Percentiles rank a stretch among this genome's conserved stretches.
These are phyloP conservation scores for Neoarius graeffei DNA, from an alignment of 2,113 vertebrate genomes.

Conservation along the genomic window DNA sequence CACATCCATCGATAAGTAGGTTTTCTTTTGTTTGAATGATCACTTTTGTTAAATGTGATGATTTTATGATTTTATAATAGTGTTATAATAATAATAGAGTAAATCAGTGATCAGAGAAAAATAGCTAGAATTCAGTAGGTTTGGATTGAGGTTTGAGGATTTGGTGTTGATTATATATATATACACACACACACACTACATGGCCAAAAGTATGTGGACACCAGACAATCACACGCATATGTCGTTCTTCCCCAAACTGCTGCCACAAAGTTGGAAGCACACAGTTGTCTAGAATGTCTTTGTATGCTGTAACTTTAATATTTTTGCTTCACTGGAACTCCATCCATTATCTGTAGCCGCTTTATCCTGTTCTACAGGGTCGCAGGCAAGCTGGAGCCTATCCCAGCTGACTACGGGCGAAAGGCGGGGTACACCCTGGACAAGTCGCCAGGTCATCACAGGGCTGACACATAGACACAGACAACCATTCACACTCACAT, in stretches of 20 bases:
- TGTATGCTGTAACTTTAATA: not conserved
- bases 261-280: not conserved
- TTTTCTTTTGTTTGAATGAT: constrained; percentile 7
- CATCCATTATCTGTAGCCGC: no score
- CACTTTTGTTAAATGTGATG: not conserved
- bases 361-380: no score
- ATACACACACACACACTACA: not conserved
- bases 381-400: no score
- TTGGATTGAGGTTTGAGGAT: not conserved
- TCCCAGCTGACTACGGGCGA: no score
- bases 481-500: no score
- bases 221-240: not conserved
- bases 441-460: no score
- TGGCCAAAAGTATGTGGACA: not conserved
- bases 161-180: not conserved
- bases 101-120: not conserved
- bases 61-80: not conserved
- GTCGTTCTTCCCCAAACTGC: not conserved
- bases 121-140: not conserved
- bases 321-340: not conserved
- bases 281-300: not conserved
- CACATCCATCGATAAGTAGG: not conserved
- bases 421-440: no score
- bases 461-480: no score
- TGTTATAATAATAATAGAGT: not conserved